These are phyloP conservation scores for Sisyra nigra DNA, from an alignment of 2,888 invertebrate species.

Conservation along the genomic window DNA sequence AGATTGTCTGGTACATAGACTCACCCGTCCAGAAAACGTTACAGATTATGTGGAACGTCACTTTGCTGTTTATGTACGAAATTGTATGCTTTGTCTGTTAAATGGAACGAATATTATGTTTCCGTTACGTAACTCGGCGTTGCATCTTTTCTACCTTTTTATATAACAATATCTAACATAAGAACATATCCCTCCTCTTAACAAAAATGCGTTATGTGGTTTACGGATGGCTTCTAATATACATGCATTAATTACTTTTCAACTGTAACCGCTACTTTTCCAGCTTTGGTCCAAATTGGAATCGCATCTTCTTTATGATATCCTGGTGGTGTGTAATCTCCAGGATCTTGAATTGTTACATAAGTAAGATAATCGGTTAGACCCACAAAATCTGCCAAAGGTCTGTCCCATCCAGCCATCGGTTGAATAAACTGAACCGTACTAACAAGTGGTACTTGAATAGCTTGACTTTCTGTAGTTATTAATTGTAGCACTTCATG, in stretches of 20 bases:
- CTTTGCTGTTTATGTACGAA: too few relatives aligned
- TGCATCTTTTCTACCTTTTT: too few relatives aligned
- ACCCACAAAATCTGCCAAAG: conserved; percentile 53
- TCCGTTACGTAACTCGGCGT: too few relatives aligned
- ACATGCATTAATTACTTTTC: conserved; percentile 28
- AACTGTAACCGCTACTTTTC: conserved; percentile 48
- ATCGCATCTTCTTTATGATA: conserved; percentile 48
- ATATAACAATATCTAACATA: too few relatives aligned
- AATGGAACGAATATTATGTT: too few relatives aligned
- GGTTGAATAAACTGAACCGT: conserved; percentile 48
- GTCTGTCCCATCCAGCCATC: conserved; percentile 42
- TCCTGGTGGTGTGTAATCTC: conserved; percentile 45
- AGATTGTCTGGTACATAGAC: too few relatives aligned
- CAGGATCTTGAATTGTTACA: conserved; percentile 52
- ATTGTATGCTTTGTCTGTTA: too few relatives aligned
- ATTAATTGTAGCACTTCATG: conserved; percentile 56
- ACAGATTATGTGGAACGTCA: too few relatives aligned
- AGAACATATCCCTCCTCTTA: too few relatives aligned
- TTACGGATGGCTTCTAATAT: neutral
- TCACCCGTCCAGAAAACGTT: too few relatives aligned
- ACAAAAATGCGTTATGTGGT: too few relatives aligned
- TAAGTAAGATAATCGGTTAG: conserved; percentile 33
- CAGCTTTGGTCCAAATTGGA: conserved; percentile 65
- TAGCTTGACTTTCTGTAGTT: conserved; percentile 38
- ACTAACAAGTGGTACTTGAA: conserved; percentile 58